Conservation (phyloP, 2,113 vertebrate genomes). For the Okapia johnstoni region DNA sequence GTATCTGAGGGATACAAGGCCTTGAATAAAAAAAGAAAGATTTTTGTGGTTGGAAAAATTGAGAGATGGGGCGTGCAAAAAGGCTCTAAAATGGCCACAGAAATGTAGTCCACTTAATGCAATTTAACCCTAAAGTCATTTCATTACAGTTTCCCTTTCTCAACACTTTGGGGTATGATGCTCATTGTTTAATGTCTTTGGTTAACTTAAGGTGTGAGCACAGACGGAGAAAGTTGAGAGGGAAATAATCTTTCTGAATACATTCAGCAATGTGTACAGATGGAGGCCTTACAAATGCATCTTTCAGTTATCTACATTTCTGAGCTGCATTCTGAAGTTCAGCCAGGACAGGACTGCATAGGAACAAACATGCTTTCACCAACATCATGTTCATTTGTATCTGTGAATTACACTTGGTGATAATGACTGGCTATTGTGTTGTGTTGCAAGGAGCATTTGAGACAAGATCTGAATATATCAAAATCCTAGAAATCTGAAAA, state of each 20-base stretch:
- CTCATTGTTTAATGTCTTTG: background rate
- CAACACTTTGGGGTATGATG: background rate
- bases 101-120: background rate
- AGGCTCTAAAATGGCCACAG: background rate
- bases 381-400: background rate
- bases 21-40: background rate
- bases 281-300: background rate
- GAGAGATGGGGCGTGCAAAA: background rate
- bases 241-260: background rate
- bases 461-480: background rate
- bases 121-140: background rate
- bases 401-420: background rate
- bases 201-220: background rate
- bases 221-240: background rate
- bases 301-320: background rate
- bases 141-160: background rate
- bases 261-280: background rate
- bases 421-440: background rate
- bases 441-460: background rate
- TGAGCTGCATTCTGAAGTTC: background rate
- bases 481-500: background rate
- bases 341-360: background rate
- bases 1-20: background rate
- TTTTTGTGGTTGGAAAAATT: background rate
- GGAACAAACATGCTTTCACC: background rate